Conservation (phyloP, 2,888 invertebrate species). For the Gortyna flavago region DNA sequence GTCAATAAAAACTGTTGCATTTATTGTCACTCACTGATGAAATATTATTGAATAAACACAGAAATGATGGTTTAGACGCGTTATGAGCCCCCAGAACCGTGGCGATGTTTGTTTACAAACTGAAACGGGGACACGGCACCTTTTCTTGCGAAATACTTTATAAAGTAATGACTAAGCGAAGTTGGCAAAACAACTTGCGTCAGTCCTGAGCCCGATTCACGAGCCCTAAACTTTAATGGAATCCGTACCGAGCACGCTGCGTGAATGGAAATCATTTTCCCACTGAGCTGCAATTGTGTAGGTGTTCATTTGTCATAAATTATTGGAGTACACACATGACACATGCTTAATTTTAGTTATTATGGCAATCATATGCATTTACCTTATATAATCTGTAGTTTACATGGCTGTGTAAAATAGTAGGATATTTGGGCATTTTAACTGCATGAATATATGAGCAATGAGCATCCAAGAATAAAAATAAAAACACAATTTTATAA, state of each 20-base stretch:
- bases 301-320: slow-evolving; percentile 31
- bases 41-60: slow-evolving; percentile 38
- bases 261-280: slow-evolving; percentile 51
- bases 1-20: slow-evolving; percentile 28
- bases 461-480: not conserved
- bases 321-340: slow-evolving; percentile 28
- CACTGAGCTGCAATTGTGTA: slow-evolving; percentile 16
- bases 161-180: slow-evolving; percentile 81
- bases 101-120: slow-evolving; percentile 80
- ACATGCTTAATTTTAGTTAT: slow-evolving; percentile 12
- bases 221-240: slow-evolving; percentile 56
- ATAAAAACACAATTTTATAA: not conserved
- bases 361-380: slow-evolving; percentile 4
- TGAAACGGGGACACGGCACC: slow-evolving; percentile 82
- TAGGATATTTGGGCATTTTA: not conserved
- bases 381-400: not conserved
- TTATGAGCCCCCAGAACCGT: slow-evolving; percentile 57
- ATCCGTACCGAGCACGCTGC: slow-evolving; percentile 36
- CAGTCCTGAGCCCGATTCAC: slow-evolving; percentile 66
- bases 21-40: slow-evolving; percentile 42
- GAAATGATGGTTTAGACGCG: slow-evolving; percentile 39
- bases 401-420: not conserved
- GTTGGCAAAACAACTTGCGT: slow-evolving; percentile 87
- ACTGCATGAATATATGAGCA: not conserved
- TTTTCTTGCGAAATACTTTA: slow-evolving; percentile 83